Evolutionary conservation across 30 jellyfish, hydroid and myxozoan genomes (phyloP).

Genomic region (Turritopsis dohrnii): DNA sequence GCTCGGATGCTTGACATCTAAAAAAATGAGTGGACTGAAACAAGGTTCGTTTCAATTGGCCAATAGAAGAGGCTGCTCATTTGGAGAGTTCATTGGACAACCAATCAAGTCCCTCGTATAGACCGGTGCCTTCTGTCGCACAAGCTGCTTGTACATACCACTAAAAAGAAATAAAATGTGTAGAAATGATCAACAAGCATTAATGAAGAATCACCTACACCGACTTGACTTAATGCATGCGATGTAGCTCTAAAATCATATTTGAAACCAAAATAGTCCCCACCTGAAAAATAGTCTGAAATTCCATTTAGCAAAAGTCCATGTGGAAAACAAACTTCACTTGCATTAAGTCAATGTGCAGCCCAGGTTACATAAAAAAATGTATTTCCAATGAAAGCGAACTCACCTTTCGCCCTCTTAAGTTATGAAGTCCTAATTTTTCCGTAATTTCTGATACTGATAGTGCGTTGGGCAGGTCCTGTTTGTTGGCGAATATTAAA

Average conservation of each 20-base stretch:
- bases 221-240: neutral
- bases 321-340: neutral
- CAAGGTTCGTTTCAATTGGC: neutral
- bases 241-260: no score
- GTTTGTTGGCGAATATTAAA: conserved; percentile 92
- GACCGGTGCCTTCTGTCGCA: neutral
- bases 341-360: no score
- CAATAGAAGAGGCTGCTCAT: neutral
- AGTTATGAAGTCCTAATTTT: conserved; percentile 51
- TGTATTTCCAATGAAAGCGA: neutral
- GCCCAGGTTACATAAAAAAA: no score
- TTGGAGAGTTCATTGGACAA: conserved; percentile 72
- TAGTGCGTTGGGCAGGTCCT: conserved; percentile 86
- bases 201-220: neutral
- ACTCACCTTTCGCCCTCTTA: conserved; percentile 61
- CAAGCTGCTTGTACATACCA: neutral
- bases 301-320: no score
- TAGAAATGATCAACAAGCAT: neutral
- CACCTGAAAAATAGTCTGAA: no score
- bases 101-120: neutral
- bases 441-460: conserved; percentile 76
- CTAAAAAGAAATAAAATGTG: conserved; percentile 30
- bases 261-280: no score
- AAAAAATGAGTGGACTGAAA: neutral
- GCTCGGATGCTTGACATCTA: neutral